Conservation (phyloP, 2,113 vertebrate species). For the Hypocryptadius cinnamomeus region DNA sequence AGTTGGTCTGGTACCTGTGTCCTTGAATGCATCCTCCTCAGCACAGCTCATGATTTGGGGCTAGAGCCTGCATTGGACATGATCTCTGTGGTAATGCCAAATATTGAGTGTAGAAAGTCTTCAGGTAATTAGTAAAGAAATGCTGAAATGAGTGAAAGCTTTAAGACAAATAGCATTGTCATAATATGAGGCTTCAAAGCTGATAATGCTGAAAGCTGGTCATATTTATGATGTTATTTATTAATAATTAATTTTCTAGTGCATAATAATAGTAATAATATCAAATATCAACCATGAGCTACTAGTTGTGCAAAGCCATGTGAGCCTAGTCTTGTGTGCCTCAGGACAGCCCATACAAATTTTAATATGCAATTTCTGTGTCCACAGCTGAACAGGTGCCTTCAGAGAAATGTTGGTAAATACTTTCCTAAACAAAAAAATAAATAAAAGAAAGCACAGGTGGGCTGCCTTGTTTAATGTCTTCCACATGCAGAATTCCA, state of each 20-base stretch:
- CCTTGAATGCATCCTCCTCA: not conserved
- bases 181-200: not conserved
- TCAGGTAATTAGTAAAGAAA: not conserved
- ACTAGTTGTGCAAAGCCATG: not conserved
- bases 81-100: not conserved
- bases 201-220: not conserved
- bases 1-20: not conserved
- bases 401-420: not conserved
- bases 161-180: not conserved
- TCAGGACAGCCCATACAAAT: not conserved
- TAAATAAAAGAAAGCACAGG: not conserved
- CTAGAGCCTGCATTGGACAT: fast-evolving
- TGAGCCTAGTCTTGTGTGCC: not conserved
- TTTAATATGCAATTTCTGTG: not conserved
- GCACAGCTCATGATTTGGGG: not conserved
- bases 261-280: not conserved
- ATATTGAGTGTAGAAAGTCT: not conserved
- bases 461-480: not conserved
- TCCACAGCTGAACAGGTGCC: not conserved
- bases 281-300: not conserved
- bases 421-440: slow-evolving; percentile 6
- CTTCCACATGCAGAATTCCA: not conserved
- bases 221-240: not conserved
- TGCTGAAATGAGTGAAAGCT: not conserved
- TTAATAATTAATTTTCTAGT: not conserved